Conservation (phyloP, 2,888 invertebrate species). For the Parasteatoda lunata region DNA sequence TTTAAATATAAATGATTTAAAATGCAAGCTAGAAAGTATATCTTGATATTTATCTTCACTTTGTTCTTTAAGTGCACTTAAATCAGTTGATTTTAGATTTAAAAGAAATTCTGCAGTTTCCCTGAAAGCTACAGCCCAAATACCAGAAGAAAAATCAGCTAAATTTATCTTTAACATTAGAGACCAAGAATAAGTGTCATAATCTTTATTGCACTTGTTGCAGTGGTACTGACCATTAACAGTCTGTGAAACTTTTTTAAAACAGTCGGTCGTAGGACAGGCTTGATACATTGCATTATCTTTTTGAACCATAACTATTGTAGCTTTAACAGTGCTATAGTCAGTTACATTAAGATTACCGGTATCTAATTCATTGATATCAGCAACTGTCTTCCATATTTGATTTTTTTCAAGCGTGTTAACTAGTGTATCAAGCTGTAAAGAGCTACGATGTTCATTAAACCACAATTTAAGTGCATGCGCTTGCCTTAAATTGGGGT, state of each 20-base stretch:
- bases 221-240: slow-evolving; percentile 92
- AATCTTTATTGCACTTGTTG: slow-evolving; percentile 93
- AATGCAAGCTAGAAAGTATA: slow-evolving; percentile 34
- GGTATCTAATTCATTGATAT: slow-evolving; percentile 82
- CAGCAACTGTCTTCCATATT: slow-evolving; percentile 83
- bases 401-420: neutral
- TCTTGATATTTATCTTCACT: slow-evolving; percentile 42
- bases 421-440: slow-evolving; percentile 6
- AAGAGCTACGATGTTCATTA: slow-evolving; percentile 77
- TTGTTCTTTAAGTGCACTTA: slow-evolving; percentile 80
- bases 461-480: slow-evolving; percentile 93
- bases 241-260: slow-evolving; percentile 93
- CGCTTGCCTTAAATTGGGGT: slow-evolving; percentile 92
- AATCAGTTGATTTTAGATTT: slow-evolving; percentile 81
- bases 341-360: slow-evolving; percentile 83
- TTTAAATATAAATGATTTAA: slow-evolving; percentile 51
- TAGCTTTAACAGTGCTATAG: slow-evolving; percentile 86
- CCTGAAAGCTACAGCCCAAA: slow-evolving; percentile 93
- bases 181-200: slow-evolving; percentile 88
- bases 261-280: slow-evolving; percentile 90
- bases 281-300: slow-evolving; percentile 93
- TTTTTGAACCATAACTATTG: slow-evolving; percentile 83
- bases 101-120: slow-evolving; percentile 84
- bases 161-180: slow-evolving; percentile 81
- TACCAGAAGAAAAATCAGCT: slow-evolving; percentile 88